Percentiles rank a stretch among this genome's conserved stretches.
Conservation (phyloP, 2,888 invertebrate species). For the Thymelicus acteon region DNA sequence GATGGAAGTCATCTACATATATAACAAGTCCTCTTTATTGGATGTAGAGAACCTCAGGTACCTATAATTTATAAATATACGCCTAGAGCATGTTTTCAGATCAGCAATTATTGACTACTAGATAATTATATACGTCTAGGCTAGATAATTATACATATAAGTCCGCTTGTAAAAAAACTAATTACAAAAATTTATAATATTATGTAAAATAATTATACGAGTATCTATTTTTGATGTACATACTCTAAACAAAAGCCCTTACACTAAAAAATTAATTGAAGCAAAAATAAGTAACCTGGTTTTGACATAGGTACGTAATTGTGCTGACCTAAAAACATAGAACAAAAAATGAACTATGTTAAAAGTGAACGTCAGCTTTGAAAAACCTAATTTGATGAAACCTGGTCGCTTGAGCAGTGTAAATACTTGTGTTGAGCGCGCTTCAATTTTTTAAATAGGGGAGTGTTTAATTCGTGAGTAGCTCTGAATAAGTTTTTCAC, state of each 20-base stretch:
- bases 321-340: slow-evolving; percentile 32
- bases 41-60: too few species aligned
- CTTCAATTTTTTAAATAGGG: slow-evolving; percentile 34
- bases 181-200: too few species aligned
- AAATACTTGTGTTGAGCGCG: slow-evolving; percentile 37
- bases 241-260: slow-evolving; percentile 7
- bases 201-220: too few species aligned
- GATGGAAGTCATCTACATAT: too few species aligned
- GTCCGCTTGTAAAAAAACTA: too few species aligned
- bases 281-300: slow-evolving; percentile 30
- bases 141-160: too few species aligned
- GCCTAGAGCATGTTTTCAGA: too few species aligned
- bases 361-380: slow-evolving; percentile 36
- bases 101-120: too few species aligned
- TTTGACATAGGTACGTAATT: slow-evolving; percentile 28
- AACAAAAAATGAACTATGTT: slow-evolving; percentile 35
- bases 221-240: background rate
- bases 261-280: slow-evolving; percentile 22
- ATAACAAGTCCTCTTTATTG: too few species aligned
- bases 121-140: too few species aligned
- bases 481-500: slow-evolving; percentile 14
- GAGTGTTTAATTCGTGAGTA: slow-evolving; percentile 24
- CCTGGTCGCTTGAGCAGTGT: slow-evolving; percentile 29
- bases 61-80: too few species aligned
- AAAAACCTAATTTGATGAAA: slow-evolving; percentile 37